Conservation (phyloP, 2,113 vertebrate species). For the Nerophis lumbriciformis region DNA sequence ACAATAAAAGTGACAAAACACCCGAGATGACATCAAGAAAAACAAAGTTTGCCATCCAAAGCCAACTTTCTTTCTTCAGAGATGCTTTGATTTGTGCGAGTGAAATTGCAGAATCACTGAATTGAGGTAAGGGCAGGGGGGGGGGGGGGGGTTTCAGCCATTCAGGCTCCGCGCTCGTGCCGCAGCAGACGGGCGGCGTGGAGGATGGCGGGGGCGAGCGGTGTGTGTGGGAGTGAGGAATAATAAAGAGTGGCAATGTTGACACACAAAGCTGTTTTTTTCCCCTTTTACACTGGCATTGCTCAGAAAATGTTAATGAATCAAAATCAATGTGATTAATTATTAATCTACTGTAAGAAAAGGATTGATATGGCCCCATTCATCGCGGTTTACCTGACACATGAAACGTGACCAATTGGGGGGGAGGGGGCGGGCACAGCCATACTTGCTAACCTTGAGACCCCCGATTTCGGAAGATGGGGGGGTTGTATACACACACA, state of each 20-base stretch:
- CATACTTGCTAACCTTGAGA: too few relatives aligned
- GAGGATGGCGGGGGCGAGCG: slow-evolving; percentile 46
- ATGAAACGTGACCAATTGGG: too few relatives aligned
- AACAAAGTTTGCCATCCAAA: slow-evolving; percentile 56
- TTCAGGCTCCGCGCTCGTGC: slow-evolving; percentile 41
- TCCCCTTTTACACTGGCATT: too few relatives aligned
- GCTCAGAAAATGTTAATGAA: too few relatives aligned
- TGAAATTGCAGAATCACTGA: slow-evolving; percentile 49
- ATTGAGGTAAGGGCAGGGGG: slow-evolving; percentile 38
- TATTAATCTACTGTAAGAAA: too few relatives aligned
- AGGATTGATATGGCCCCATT: too few relatives aligned
- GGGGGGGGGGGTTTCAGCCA: slow-evolving; percentile 14
- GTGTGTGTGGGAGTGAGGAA: slow-evolving; percentile 52
- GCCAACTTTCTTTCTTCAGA: slow-evolving; percentile 13
- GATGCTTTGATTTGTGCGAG: slow-evolving; percentile 32
- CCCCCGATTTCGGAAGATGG: too few relatives aligned
- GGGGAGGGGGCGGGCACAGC: too few relatives aligned
- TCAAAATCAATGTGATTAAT: too few relatives aligned
- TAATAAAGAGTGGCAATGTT: slow-evolving; percentile 36
- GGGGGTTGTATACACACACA: too few relatives aligned
- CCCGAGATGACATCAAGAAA: slow-evolving; percentile 47
- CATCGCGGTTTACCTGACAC: too few relatives aligned
- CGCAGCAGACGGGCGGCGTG: slow-evolving; percentile 58
- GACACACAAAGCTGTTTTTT: too few relatives aligned
- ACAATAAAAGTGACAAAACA: slow-evolving; percentile 18